Evolutionary conservation across 1,140 invertebrate species (phyloP).

Genomic region (Trachelipus rathkii): DNA sequence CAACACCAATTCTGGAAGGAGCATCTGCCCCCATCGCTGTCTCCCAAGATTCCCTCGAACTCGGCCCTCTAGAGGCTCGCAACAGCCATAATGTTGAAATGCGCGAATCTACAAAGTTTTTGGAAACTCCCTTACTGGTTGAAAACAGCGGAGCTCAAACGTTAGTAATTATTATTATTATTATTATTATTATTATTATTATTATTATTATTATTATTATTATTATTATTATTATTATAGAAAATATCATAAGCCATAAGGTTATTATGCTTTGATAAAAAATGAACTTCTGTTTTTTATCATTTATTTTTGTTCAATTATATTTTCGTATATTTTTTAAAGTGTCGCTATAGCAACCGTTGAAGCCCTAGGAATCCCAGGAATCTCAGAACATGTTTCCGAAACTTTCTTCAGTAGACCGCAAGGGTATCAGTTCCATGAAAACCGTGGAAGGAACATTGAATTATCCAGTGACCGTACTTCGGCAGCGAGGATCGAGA

Average conservation of each 20-base stretch:
- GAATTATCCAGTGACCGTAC: conserved; percentile 59
- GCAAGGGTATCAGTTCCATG: conserved; percentile 48
- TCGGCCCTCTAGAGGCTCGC: conserved; percentile 2
- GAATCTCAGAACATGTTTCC: neutral
- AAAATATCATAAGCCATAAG: too few species aligned
- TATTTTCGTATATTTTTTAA: too few species aligned
- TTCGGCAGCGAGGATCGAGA: conserved; percentile 58
- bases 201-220: too few species aligned
- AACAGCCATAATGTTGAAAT: neutral
- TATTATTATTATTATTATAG: too few species aligned
- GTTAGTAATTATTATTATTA: too few species aligned
- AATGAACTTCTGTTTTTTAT: too few species aligned
- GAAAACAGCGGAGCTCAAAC: neutral
- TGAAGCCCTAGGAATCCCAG: neutral
- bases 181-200: too few species aligned
- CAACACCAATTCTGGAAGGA: conserved; percentile 43
- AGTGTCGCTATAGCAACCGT: too few species aligned
- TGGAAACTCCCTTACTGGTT: neutral
- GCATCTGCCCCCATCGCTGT: conserved; percentile 38
- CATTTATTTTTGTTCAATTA: too few species aligned
- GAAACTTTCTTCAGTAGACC: neutral
- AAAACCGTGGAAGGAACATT: conserved; percentile 69
- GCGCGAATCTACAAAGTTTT: neutral
- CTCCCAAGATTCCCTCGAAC: conserved; percentile 49
- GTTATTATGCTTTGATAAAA: too few species aligned